Base-by-base conservation (phyloP, 1,140 invertebrate genomes). In the Coptotermes formosanus region DNA sequence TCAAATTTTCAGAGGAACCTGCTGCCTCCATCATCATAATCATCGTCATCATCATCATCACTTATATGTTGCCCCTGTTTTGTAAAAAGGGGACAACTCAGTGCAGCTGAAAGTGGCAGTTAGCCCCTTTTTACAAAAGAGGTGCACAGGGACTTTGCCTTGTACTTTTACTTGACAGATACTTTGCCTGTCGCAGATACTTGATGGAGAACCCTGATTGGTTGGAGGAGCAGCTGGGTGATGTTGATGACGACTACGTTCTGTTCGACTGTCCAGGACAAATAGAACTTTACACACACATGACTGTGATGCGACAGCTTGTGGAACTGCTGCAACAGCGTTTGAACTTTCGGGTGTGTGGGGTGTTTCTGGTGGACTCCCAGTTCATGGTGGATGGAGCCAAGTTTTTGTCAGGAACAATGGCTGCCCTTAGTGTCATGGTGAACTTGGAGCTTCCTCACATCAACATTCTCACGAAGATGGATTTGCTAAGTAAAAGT, bases 181-280 rank as follows among this genome's bases (percentile, higher is more conserved):
- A 82, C 83, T 85, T 85, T 87, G 84, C 88, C 23, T 86, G 52
- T 91, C 91, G 14, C 89, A 96, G 95, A 89, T 99, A 98, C 89
- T 92, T 99, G 11, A 90, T 98, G 83, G 95, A 98, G 90, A 98
- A 99, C 91, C 92, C 95, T 88, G 95, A 97, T 45, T 99, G 98
- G 98, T 90, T 99, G 14, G 94, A 96, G 89, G 96, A 98, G 84
- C 94, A 97, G 89, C 90, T 99, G 23, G 95, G 94, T 23, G 95
- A 96, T 85, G 93, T 94, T 4, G 95, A 97, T 87, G 95, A 97
- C 88, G 98, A 99, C 91, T 99, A 99, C 90, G 95, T 99, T 85
- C 91, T 99, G n/a, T 99, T 99, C 91, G 99, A 99, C 92, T 99
- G 98, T 91, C 98, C 99, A 21, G 98, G 99, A 9, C 99, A 99